Percentiles rank a stretch among this genome's conserved stretches.
Evolutionary conservation across 2,113 vertebrate species (phyloP).

Genomic region (Porphyrio hochstetteri): DNA sequence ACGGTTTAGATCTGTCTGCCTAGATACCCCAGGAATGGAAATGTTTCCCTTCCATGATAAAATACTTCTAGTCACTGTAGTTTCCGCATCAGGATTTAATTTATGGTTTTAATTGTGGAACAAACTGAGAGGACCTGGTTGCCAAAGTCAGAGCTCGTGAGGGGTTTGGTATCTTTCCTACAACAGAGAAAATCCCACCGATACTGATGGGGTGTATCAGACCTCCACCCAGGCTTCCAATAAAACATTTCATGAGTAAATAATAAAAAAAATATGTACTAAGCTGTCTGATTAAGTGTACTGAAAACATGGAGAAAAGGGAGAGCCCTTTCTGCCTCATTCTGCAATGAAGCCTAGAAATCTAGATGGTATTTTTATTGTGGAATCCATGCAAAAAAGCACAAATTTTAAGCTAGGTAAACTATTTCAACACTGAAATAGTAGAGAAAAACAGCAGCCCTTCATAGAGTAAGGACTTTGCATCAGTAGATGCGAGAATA

Average conservation of each 20-base stretch:
- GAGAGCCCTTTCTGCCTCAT: background rate
- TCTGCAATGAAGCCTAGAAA: background rate
- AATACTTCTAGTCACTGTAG: background rate
- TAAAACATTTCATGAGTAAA: conserved; percentile 12
- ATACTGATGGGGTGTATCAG: background rate
- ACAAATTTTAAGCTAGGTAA: background rate
- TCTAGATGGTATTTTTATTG: background rate
- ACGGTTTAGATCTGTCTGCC: conserved; percentile 51
- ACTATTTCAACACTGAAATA: background rate
- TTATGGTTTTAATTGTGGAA: background rate
- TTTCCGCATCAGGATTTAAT: background rate
- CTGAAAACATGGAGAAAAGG: background rate
- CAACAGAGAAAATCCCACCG: background rate
- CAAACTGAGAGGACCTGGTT: background rate
- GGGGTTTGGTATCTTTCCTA: background rate
- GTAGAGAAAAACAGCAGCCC: background rate
- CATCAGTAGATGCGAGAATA: background rate
- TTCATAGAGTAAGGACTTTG: background rate
- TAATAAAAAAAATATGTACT: background rate
- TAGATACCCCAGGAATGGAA: conserved; percentile 48
- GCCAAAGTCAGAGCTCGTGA: background rate
- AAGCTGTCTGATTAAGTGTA: background rate
- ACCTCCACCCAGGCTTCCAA: background rate
- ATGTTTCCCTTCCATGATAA: background rate
- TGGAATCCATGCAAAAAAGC: background rate